phyloP scores from a whole-genome alignment of 2,888 invertebrate genomes.

The Halictus quadricinctus region DNA sequence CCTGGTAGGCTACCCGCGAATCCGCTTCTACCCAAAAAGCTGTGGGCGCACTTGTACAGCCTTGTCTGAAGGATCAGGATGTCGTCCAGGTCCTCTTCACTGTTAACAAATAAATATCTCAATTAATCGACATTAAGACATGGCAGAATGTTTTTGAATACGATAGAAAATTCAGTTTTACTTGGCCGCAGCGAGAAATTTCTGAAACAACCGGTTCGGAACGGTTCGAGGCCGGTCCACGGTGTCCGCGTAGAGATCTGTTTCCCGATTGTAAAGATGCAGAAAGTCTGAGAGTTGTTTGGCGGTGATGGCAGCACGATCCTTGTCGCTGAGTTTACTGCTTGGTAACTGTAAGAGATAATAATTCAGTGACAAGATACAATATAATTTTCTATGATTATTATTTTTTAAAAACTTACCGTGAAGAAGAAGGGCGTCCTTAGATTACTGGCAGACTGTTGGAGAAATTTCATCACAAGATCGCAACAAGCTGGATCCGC shows the following conservation, averaged over 20 bases:
- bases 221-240: constrained; percentile 86
- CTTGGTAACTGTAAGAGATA: constrained; percentile 85
- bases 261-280: constrained; percentile 92
- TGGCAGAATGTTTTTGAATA: too few relatives aligned
- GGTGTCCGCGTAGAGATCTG: constrained; percentile 89
- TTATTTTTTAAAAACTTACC: constrained; percentile 79
- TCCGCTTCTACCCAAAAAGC: constrained; percentile 85
- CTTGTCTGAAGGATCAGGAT: constrained; percentile 86
- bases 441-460: constrained; percentile 88
- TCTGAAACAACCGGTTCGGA: constrained; percentile 84
- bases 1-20: constrained; percentile 80
- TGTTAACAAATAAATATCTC: constrained; percentile 70
- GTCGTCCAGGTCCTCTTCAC: constrained; percentile 89
- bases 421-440: constrained; percentile 87
- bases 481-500: constrained; percentile 83
- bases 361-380: background rate
- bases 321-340: constrained; percentile 89
- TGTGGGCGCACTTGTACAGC: constrained; percentile 85
- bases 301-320: constrained; percentile 91
- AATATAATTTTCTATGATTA: background rate
- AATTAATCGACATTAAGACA: background rate
- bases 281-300: constrained; percentile 93
- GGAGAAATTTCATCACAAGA: constrained; percentile 90
- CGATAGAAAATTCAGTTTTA: constrained; percentile 73
- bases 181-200: constrained; percentile 86